phyloP scores from a whole-genome alignment of 2,888 invertebrate species.

The Lagria hirta region DNA sequence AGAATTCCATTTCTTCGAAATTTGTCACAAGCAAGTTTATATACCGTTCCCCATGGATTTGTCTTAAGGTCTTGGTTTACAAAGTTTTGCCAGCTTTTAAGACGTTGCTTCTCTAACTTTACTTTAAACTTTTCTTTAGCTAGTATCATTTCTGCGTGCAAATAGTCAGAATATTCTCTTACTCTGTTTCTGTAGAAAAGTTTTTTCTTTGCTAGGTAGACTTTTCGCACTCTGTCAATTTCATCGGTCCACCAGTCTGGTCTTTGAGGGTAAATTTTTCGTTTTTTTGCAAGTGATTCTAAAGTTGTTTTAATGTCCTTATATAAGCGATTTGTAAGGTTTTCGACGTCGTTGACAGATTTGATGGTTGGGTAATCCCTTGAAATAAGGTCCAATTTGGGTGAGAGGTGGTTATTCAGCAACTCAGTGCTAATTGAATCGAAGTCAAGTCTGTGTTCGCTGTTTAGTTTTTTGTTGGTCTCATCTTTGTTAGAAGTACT shows the following conservation, averaged over 20 bases:
- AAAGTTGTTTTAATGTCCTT: conserved; percentile 1
- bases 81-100: neutral
- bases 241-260: conserved; percentile 4
- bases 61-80: neutral
- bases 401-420: too few relatives aligned
- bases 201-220: neutral
- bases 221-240: conserved; percentile 1
- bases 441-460: conserved; percentile 1
- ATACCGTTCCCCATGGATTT: conserved; percentile 8
- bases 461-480: too few relatives aligned
- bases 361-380: conserved; percentile 1
- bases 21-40: conserved; percentile 6
- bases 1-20: neutral
- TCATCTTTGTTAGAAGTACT: too few relatives aligned
- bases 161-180: neutral
- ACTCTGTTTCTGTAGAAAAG: neutral
- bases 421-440: too few relatives aligned
- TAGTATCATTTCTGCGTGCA: conserved; percentile 1
- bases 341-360: conserved; percentile 2
- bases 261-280: neutral
- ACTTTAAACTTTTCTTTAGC: neutral
- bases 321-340: conserved; percentile 2
- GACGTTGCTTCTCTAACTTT: neutral
- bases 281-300: neutral
- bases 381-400: too few relatives aligned